Evolutionary conservation across 2,888 invertebrate species (phyloP), one percentile per base, ranked within the genome.

Genomic region (Coenonympha glycerion): DNA sequence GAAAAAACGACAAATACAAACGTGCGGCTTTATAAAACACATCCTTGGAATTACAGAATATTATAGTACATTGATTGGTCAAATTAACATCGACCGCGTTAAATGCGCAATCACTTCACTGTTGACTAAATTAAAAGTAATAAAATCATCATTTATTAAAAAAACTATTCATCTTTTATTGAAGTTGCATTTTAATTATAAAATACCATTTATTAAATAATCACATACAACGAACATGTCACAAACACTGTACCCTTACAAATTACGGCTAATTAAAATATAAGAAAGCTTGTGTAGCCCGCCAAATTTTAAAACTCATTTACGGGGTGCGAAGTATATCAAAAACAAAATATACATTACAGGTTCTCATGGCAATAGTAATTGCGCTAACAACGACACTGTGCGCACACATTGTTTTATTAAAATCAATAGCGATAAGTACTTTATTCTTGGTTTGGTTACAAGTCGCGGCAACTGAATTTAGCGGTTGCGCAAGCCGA

Each of bases 141-240:
- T 47, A 37, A 22, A 47, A 34, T 34, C n/a, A n/a, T n/a, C n/a
- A n/a, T n/a, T n/a, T 28, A 39, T 5, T 24, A 33, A 33, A 8
- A 46, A 64, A 62, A 57, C 53, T 57, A 72, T 66, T 66, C n/a
- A 70, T 73, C 69, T 61, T 65, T 71, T 76, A 77, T 61, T 62
- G 73, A 76, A 73, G 60, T 68, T 71, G 69, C 64, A 66, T 63
- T 65, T 61, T 45, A 60, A 60, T 59, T 74, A 76, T 58, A 74
- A 76, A 71, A 76, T 70, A 73, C 65, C 61, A 59, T 64, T 74
- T 76, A n/a, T 74, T n/a, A n/a, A n/a, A n/a, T n/a, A n/a, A n/a
- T n/a, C n/a, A n/a, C n/a, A n/a, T 78, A 79, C 73, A 77, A 64
- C 73, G 73, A 75, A 78, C 71, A 75, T 67, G 68, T 73, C 74